These are phyloP conservation scores for Pantherophis guttatus DNA, from an alignment of 2,113 vertebrate species.

Conservation along the genomic window DNA sequence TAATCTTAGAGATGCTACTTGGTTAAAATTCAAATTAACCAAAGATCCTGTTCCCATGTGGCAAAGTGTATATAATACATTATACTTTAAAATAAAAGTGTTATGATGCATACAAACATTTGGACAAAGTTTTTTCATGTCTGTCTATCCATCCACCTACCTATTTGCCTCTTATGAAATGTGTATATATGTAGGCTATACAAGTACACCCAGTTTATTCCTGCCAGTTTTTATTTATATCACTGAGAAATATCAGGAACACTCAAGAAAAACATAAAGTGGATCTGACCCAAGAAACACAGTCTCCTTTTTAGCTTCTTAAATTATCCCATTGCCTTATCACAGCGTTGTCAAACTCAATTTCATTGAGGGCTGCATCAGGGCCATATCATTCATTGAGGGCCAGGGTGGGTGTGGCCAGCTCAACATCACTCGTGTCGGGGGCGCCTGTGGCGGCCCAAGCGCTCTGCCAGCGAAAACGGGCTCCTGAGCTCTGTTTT, in stretches of 20 bases:
- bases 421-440: no score
- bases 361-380: no score
- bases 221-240: conserved; percentile 7
- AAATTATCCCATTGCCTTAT: conserved; percentile 41
- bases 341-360: no score
- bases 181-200: neutral
- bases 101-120: neutral
- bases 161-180: neutral
- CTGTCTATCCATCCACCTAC: neutral
- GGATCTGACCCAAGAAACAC: conserved; percentile 22
- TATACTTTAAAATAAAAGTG: neutral
- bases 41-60: neutral
- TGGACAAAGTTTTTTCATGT: neutral
- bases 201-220: neutral
- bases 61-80: neutral
- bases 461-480: no score
- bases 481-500: no score
- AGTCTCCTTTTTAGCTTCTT: conserved; percentile 42
- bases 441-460: no score
- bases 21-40: neutral
- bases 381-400: no score
- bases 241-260: conserved; percentile 31
- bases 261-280: conserved; percentile 43
- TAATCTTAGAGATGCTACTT: neutral
- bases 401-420: no score